Conservation (phyloP, 1,140 invertebrate genomes). For the Heterodera carotae region DNA sequence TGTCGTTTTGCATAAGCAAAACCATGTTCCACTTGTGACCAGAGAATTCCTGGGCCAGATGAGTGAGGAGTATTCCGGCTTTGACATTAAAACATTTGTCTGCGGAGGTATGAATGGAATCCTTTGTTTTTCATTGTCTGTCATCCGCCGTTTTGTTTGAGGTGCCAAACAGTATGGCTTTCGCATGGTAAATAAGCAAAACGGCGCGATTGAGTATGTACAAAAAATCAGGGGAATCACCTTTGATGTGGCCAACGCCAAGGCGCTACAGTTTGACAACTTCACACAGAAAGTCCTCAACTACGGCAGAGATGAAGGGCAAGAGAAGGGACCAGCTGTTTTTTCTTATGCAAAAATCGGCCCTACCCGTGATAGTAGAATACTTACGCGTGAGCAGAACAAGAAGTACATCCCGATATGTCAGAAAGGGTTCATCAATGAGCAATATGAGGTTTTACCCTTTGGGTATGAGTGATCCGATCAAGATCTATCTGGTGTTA, state of each 20-base stretch:
- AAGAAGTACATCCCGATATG: background rate
- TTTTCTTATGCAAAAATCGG: background rate
- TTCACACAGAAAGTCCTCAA: background rate
- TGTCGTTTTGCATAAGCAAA: background rate
- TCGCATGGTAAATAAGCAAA: background rate
- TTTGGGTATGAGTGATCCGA: background rate
- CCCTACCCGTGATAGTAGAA: background rate
- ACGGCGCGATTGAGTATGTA: background rate
- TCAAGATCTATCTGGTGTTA: no score
- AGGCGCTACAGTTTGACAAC: background rate
- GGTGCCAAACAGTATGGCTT: conserved; percentile 1
- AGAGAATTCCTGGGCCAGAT: background rate
- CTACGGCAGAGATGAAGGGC: background rate
- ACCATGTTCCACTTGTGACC: background rate
- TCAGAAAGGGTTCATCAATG: background rate
- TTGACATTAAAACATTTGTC: background rate
- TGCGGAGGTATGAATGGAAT: background rate
- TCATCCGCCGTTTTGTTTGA: background rate
- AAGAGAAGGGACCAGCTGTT: background rate
- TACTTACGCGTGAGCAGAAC: background rate
- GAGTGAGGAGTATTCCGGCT: conserved; percentile 1
- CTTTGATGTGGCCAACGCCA: background rate
- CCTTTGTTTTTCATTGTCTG: background rate
- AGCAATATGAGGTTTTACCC: background rate
- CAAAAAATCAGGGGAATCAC: background rate